Evolutionary conservation across 2,888 invertebrate species (phyloP).

Genomic region (Chymomyza amoena): DNA sequence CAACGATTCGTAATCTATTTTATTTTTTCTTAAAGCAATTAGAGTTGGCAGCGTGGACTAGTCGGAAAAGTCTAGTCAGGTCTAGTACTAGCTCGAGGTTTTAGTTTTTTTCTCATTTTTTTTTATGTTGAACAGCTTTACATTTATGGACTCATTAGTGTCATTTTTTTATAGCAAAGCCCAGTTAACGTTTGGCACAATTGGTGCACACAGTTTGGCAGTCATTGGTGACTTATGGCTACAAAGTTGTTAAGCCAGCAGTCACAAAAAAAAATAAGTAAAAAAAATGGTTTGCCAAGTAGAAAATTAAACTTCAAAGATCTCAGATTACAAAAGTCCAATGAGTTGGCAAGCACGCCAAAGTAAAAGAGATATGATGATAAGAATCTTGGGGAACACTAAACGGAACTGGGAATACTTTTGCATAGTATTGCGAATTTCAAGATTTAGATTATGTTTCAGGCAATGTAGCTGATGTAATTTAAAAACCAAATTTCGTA

Average conservation of each 20-base stretch:
- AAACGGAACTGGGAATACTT: background rate
- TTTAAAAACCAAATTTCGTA: no score
- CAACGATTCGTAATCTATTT: conserved; percentile 45
- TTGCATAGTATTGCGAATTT: no score
- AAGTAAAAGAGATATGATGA: background rate
- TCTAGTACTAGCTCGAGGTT: conserved; percentile 28
- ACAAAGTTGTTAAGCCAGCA: background rate
- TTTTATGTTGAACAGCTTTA: conserved; percentile 31
- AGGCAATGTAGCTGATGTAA: no score
- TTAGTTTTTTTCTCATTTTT: conserved; percentile 18
- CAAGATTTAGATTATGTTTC: no score
- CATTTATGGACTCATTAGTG: conserved; percentile 67
- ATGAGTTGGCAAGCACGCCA: background rate
- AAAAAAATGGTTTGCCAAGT: no score
- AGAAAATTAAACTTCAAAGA: no score
- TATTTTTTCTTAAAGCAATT: background rate
- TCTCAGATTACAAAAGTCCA: background rate
- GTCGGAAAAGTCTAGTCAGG: background rate
- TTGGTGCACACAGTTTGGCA: conserved; percentile 32
- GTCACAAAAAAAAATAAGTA: no score
- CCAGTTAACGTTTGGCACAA: conserved; percentile 2
- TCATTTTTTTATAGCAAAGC: conserved; percentile 37
- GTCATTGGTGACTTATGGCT: conserved; percentile 21
- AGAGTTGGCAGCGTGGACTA: background rate
- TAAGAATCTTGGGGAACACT: background rate